Conservation (phyloP, 2,888 invertebrate species). For the Campopleginae sp. region DNA sequence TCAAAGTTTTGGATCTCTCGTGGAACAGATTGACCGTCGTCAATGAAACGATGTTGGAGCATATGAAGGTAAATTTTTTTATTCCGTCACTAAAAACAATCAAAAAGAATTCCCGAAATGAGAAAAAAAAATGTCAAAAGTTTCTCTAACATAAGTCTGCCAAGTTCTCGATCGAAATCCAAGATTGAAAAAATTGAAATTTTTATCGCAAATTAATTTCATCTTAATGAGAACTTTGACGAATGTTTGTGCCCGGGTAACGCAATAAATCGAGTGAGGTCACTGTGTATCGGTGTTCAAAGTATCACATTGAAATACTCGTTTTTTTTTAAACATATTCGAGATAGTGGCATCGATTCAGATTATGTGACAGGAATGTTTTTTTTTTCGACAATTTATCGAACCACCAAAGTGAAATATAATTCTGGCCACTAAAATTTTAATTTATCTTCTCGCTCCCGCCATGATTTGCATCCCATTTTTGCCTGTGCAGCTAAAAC, state of each 20-base stretch:
- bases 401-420: neutral
- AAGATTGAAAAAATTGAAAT: constrained; percentile 10
- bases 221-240: constrained; percentile 2
- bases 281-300: constrained; percentile 46
- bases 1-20: constrained; percentile 80
- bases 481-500: neutral
- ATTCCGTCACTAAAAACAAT: neutral
- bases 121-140: neutral
- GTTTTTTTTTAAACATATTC: constrained; percentile 7
- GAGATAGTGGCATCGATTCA: constrained; percentile 35
- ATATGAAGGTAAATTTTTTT: constrained; percentile 77
- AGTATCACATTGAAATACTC: constrained; percentile 34
- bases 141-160: neutral
- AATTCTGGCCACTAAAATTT: neutral
- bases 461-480: neutral
- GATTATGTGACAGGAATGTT: constrained; percentile 6
- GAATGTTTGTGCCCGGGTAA: constrained; percentile 26
- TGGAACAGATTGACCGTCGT: constrained; percentile 78
- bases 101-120: neutral
- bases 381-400: neutral
- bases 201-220: constrained; percentile 50
- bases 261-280: constrained; percentile 40
- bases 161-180: neutral
- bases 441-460: neutral
- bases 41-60: constrained; percentile 81